Evolutionary conservation across 2,888 invertebrate species (phyloP), one percentile per base, ranked within the genome.

Genomic region (Anaspis maculata): DNA sequence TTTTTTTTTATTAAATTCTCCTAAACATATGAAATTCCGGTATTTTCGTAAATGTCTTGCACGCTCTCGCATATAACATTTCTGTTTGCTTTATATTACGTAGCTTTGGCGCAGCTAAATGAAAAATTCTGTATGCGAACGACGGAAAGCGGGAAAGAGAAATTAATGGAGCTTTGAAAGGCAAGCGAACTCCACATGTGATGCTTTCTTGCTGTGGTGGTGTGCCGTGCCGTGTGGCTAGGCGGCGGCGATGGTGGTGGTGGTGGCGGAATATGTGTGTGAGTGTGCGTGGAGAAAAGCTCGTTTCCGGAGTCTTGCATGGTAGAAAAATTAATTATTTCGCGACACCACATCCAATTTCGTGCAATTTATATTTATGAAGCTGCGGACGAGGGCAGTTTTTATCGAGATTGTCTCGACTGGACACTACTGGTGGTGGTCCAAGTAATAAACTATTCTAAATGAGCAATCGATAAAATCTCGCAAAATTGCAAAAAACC

Each of bases 121-220:
- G 39, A 39, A 39, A 39, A 39, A 39, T 33, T 39, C 30, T 32
- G 32, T 39, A 30, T 36, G 32, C 35, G 30, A 30, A 36, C 36
- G 35, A 19, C 27, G 36, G 27, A 39, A 34, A 39, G 21, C 31
- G 31, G 39, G 34, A 34, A 35, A 34, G 37, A 32, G 32, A 39
- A 39, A 34, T 39, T 39, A 39, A 36, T 36, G 32, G 39, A 39
- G 39, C 35, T 32, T 39, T 32, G 39, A 39, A 39, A 34, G 19
- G 34, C 30, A 23, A 29, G 23, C 27, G 15, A 26, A 35, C 25
- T n/a, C n/a, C n/a, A n/a, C n/a, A n/a, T n/a, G n/a, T n/a, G n/a
- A n/a, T n/a, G n/a, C n/a, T n/a, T n/a, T n/a, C n/a, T n/a, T n/a
- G n/a, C n/a, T n/a, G n/a, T n/a, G n/a, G n/a, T n/a, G n/a, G n/a